These are phyloP conservation scores for Caligus rogercresseyi DNA, from an alignment of 1,140 invertebrate species.

Conservation along the genomic window DNA sequence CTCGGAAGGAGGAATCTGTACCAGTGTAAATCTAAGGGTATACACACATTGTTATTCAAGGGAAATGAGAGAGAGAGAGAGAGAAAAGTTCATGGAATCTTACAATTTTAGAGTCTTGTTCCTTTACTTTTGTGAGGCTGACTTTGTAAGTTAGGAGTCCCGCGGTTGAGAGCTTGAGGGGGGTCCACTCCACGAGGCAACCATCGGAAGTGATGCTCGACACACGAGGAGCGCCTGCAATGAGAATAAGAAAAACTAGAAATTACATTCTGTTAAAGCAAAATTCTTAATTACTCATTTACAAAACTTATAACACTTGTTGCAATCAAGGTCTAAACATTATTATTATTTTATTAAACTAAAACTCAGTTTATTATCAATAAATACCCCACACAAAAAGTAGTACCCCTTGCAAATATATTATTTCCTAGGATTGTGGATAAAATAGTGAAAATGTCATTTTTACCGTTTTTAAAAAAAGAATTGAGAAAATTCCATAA, in stretches of 20 bases:
- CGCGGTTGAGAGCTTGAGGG: not conserved
- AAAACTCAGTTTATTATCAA: too few relatives aligned
- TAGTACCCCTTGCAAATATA: too few relatives aligned
- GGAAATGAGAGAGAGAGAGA: not conserved
- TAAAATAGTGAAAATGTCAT: too few relatives aligned
- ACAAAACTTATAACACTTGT: too few relatives aligned
- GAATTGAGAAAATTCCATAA: too few relatives aligned
- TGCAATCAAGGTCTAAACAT: too few relatives aligned
- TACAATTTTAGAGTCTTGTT: constrained; percentile 6
- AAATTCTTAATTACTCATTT: not conserved
- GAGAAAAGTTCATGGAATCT: not conserved
- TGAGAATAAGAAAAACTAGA: not conserved
- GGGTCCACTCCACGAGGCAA: constrained; percentile 13
- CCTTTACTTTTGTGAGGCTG: constrained; percentile 12
- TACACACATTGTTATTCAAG: too few relatives aligned
- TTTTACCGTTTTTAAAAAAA: too few relatives aligned
- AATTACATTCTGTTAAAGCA: too few relatives aligned
- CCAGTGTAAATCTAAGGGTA: constrained; percentile 1
- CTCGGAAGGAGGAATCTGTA: constrained; percentile 6
- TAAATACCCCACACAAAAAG: too few relatives aligned
- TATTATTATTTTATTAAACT: too few relatives aligned
- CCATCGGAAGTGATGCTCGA: constrained; percentile 5
- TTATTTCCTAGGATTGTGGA: too few relatives aligned
- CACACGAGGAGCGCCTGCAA: constrained; percentile 11
- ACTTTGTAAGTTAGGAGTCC: constrained; percentile 15